Percentiles rank a stretch among this genome's conserved stretches.
phyloP scores from a whole-genome alignment of 2,797 vertebrate species.

The Rhynchonycteris naso region DNA sequence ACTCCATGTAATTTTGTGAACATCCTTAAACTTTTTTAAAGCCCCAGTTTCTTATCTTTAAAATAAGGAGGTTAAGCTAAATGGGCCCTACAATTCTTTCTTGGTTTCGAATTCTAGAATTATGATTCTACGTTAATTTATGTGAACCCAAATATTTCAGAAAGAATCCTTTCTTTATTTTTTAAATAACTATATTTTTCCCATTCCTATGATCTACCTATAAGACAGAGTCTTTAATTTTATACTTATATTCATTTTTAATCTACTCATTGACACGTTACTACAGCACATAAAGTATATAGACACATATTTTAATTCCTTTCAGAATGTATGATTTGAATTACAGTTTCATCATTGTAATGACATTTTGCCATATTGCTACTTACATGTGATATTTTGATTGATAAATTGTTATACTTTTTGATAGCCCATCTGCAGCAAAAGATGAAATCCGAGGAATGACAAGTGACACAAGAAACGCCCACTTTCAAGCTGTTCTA shows the following conservation, averaged over 20 bases:
- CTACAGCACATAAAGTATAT: neutral
- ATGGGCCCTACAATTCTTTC: neutral
- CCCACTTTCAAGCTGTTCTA: neutral
- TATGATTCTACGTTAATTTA: neutral
- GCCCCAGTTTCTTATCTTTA: neutral
- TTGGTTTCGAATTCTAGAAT: neutral
- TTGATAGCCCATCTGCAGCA: neutral
- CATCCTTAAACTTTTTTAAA: neutral
- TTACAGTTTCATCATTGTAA: slow-evolving; percentile 17
- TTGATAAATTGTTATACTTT: neutral
- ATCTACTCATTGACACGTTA: neutral
- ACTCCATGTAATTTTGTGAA: neutral
- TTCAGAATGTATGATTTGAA: slow-evolving; percentile 17
- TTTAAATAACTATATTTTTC: neutral
- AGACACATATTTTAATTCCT: slow-evolving; percentile 16
- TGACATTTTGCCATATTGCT: neutral
- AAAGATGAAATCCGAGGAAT: neutral
- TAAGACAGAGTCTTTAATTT: neutral
- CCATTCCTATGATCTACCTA: neutral
- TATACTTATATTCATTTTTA: slow-evolving; percentile 38
- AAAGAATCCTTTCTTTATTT: slow-evolving; percentile 14
- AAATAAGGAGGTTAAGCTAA: neutral
- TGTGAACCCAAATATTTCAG: neutral
- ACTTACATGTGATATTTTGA: slow-evolving; percentile 36
- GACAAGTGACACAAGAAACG: neutral